Evolutionary conservation across 2,888 invertebrate genomes (phyloP).

Genomic region (Vandiemenella viatica): DNA sequence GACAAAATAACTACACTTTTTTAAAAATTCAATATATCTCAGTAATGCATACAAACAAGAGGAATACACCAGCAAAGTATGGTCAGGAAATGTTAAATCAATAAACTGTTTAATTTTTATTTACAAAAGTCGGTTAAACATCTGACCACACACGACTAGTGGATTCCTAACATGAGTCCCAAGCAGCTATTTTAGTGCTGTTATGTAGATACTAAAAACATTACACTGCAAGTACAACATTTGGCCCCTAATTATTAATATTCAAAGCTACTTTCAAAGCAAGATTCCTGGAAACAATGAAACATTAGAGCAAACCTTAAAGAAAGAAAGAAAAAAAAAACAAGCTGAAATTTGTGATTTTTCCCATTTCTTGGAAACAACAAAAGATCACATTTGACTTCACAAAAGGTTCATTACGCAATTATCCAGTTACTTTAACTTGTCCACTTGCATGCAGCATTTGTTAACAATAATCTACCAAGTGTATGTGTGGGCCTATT

Average conservation of each 20-base stretch:
- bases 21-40: no score
- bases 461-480: not conserved
- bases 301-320: constrained; percentile 1
- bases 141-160: no score
- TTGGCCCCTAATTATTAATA: constrained; percentile 10
- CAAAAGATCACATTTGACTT: constrained; percentile 1
- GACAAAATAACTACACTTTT: no score
- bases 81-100: no score
- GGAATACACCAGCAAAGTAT: no score
- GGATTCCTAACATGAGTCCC: not conserved
- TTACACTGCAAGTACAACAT: constrained; percentile 17
- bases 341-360: constrained; percentile 14
- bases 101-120: no score
- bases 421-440: constrained; percentile 19
- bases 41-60: no score
- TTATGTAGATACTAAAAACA: constrained; percentile 5
- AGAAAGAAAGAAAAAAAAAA: constrained; percentile 7
- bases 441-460: constrained; percentile 17
- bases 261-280: constrained; percentile 5
- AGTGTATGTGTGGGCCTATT: constrained; percentile 9
- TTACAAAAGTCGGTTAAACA: no score
- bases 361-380: not conserved
- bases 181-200: not conserved
- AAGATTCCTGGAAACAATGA: constrained; percentile 10
- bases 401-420: constrained; percentile 1